A percentile compares a stretch with the other conserved stretches of the same genome.
Conservation (phyloP, 1,140 invertebrate genomes). For the Agrilus planipennis region DNA sequence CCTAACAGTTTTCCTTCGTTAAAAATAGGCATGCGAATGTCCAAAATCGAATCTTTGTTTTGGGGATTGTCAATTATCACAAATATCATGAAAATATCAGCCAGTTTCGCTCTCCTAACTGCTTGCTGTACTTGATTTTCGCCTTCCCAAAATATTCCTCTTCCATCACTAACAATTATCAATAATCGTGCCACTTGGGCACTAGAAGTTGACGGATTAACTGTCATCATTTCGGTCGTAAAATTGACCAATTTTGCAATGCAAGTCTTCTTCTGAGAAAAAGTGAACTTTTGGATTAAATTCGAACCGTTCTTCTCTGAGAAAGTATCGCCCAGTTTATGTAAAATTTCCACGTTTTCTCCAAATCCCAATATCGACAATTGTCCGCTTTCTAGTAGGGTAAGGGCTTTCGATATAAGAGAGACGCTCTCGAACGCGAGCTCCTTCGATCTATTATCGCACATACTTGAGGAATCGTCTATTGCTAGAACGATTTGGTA, state of each 20-base stretch:
- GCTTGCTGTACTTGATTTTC: constrained; percentile 61
- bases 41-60: constrained; percentile 87
- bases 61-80: constrained; percentile 89
- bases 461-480: constrained; percentile 93
- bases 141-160: constrained; percentile 86
- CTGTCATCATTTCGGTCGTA: constrained; percentile 54
- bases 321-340: constrained; percentile 78
- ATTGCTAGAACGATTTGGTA: constrained; percentile 96
- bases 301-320: constrained; percentile 67
- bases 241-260: constrained; percentile 71
- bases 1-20: constrained; percentile 46
- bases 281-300: constrained; percentile 64
- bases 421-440: constrained; percentile 91
- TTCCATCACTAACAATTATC: constrained; percentile 88
- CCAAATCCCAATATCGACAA: constrained; percentile 89
- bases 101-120: constrained; percentile 64
- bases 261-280: constrained; percentile 69
- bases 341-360: constrained; percentile 68
- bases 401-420: constrained; percentile 79
- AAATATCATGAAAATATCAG: constrained; percentile 87
- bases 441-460: constrained; percentile 78
- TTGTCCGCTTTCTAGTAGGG: constrained; percentile 86
- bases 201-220: constrained; percentile 29
- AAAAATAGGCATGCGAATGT: constrained; percentile 71
- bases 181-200: constrained; percentile 67